Conservation (phyloP, 2,113 vertebrate genomes). For the Chascanopsetta lugubris region DNA sequence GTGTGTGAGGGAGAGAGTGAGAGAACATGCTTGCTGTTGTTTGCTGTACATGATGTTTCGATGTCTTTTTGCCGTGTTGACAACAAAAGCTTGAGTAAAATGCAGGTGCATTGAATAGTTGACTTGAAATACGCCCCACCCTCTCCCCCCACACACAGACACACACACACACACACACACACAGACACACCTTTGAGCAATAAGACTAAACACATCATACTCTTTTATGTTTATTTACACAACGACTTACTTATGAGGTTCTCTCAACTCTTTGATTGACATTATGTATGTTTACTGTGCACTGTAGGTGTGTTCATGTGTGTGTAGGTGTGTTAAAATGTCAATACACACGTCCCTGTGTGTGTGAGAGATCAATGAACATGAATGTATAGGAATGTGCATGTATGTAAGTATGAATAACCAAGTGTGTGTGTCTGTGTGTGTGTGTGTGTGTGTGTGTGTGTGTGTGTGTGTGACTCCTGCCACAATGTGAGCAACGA, state of each 20-base stretch:
- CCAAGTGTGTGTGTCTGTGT: slow-evolving; percentile 13
- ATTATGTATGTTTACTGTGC: slow-evolving; percentile 5
- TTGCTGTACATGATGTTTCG: slow-evolving; percentile 57
- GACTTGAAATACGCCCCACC: slow-evolving; percentile 11
- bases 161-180: slow-evolving; percentile 8
- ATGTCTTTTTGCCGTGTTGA: slow-evolving; percentile 54
- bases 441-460: slow-evolving; percentile 38
- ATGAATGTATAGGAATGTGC: slow-evolving; percentile 15
- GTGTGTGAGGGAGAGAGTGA: slow-evolving; percentile 11
- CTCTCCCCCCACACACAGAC: too few relatives aligned
- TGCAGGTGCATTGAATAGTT: slow-evolving; percentile 36
- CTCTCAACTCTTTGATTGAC: not conserved
- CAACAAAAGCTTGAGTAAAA: slow-evolving; percentile 39
- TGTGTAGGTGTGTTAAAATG: slow-evolving; percentile 1
- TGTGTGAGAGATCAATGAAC: slow-evolving; percentile 15
- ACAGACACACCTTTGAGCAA: slow-evolving; percentile 24
- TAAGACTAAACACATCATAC: slow-evolving; percentile 14
- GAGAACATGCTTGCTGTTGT: slow-evolving; percentile 41
- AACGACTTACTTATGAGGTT: not conserved
- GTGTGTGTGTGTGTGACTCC: slow-evolving; percentile 38
- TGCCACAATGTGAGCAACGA: slow-evolving; percentile 72
- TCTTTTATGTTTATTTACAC: not conserved
- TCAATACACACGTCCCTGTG: not conserved
- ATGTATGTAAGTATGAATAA: slow-evolving; percentile 30
- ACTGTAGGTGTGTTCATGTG: not conserved